Conservation (phyloP, 2,113 vertebrate genomes). For the Aegithalos caudatus region DNA sequence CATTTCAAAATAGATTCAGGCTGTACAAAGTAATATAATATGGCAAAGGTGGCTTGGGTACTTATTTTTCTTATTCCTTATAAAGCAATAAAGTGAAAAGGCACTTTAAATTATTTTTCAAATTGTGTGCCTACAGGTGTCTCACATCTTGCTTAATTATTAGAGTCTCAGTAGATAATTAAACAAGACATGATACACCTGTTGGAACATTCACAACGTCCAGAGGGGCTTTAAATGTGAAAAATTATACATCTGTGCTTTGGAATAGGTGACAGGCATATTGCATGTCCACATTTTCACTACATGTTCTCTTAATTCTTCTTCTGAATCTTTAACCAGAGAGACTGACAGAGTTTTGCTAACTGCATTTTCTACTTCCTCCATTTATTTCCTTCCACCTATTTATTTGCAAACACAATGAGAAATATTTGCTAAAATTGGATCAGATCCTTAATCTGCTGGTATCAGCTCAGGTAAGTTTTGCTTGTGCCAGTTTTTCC, state of each 20-base stretch:
- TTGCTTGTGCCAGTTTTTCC: not conserved
- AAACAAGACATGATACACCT: not conserved
- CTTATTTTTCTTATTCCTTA: not conserved
- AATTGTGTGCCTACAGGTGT: not conserved
- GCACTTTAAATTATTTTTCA: not conserved
- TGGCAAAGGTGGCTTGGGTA: not conserved
- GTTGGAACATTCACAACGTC: not conserved
- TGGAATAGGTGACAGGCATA: not conserved
- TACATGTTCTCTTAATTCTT: not conserved
- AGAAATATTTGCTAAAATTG: not conserved
- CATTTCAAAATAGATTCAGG: not conserved
- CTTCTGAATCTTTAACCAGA: not conserved
- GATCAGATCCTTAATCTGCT: not conserved
- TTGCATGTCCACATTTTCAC: not conserved
- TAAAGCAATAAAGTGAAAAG: not conserved
- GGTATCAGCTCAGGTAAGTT: not conserved
- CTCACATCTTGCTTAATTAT: not conserved
- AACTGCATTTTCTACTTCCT: not conserved
- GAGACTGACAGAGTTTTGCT: not conserved
- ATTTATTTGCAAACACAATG: not conserved
- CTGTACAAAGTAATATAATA: not conserved
- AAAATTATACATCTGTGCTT: not conserved
- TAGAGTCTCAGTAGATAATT: not conserved
- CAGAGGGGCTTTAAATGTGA: not conserved
- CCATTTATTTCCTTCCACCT: not conserved